Evolutionary conservation across 2,113 vertebrate genomes (phyloP), one percentile per base, ranked within the genome.

Genomic region (Cryptoleucopteryx plumbea): DNA sequence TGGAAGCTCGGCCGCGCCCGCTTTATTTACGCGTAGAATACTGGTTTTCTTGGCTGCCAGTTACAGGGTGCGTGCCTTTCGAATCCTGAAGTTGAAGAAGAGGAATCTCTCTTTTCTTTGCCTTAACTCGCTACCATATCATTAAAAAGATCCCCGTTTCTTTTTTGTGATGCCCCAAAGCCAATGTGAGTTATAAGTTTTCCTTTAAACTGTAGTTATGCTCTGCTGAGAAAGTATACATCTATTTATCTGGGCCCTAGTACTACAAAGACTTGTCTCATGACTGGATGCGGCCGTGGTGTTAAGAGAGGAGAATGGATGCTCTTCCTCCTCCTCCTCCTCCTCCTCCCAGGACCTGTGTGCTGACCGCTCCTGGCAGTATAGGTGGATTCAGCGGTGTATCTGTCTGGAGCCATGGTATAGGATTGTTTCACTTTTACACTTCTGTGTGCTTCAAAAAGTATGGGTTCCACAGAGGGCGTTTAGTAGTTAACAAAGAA

Each of bases 21-120:
- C 59, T 17, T 10, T 5, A 2, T 3, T 19, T 45, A 1, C 4
- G 2, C 15, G 5, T 11, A 7, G 16, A 6, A 3, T 15, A 1
- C 7, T 7, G 23, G 1, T 4, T 12, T 6, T 72, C 25, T 31
- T 7, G 20, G 29, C 17, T 73, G 23, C 17, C 26, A 3, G 3
- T 42, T 29, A 13, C 9, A 17, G 17, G 48, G 13, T 6, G 4
- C 1, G 22, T 40, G n/a, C 40, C 2, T 66, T 66, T 63, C 17
- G 19, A 11, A 1, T 56, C 8, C 3, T 21, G 55, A 36, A 62
- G 20, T 4, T 36, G 11, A 1, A 15, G 45, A n/a, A 53, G 1
- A 19, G 50, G 20, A 25, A 10, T 21, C 8, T 5, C 1, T 3
- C 1, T 22, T 8, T 9, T 48, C 4, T 38, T 73, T 59, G 43